phyloP scores from a whole-genome alignment of 2,888 invertebrate genomes.

The Pogonocherus hispidulus region DNA sequence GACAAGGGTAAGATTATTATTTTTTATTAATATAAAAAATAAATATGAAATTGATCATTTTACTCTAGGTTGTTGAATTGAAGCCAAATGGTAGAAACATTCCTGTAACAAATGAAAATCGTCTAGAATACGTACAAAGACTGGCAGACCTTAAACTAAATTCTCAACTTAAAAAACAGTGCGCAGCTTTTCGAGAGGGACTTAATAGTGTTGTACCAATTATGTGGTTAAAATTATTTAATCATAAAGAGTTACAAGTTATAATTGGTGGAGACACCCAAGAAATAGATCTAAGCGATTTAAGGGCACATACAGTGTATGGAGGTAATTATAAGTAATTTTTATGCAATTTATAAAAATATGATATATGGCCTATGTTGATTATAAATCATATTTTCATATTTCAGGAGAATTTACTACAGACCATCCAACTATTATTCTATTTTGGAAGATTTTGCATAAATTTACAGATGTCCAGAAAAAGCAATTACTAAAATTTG shows the following conservation, averaged over 20 bases:
- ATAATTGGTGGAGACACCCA: constrained; percentile 97
- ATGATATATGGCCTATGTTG: too few species aligned
- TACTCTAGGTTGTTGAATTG: constrained; percentile 82
- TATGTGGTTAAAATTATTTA: constrained; percentile 96
- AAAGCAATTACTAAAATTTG: constrained; percentile 93
- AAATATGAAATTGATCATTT: constrained; percentile 47
- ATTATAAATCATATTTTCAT: too few species aligned
- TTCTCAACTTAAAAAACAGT: constrained; percentile 88
- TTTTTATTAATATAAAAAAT: not conserved
- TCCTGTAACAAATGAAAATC: constrained; percentile 91
- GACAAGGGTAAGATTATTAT: constrained; percentile 77
- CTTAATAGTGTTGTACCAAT: constrained; percentile 91
- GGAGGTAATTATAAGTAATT: constrained; percentile 71
- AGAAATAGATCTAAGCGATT: constrained; percentile 92
- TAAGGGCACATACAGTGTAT: constrained; percentile 90
- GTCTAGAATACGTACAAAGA: constrained; percentile 96
- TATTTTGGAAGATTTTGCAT: constrained; percentile 92
- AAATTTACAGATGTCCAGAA: constrained; percentile 87
- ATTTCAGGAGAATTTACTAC: constrained; percentile 82
- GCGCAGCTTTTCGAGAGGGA: constrained; percentile 90
- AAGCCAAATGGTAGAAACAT: constrained; percentile 93
- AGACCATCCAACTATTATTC: constrained; percentile 86
- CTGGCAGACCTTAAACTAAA: constrained; percentile 97
- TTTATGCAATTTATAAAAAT: not conserved
- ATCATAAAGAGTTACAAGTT: constrained; percentile 93